Evolutionary conservation across 2,113 vertebrate species (phyloP), one percentile per base, ranked within the genome.

Genomic region (Antigone vipio): DNA sequence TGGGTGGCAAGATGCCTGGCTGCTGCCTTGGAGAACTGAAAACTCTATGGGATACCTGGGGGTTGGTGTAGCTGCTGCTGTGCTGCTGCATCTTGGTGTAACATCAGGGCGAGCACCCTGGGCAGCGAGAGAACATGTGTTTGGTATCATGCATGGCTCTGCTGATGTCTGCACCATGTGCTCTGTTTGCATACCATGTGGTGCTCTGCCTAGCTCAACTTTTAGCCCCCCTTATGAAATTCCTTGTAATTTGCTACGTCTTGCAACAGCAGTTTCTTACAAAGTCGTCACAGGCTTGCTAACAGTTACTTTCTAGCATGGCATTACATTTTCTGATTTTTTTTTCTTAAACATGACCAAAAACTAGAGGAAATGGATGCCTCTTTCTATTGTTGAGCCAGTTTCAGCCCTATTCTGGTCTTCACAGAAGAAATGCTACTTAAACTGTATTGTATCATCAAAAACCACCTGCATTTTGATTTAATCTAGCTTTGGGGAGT

Each of bases 31-130:
- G 34, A 8, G 27, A 68, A 29, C 42, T 26, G 49, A 24, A 50
- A 64, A 63, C 60, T 50, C 62, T 16, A 17, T 20, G 49, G 32
- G 53, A 5, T n/a, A 30, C 9, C n/a, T 42, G 47, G 21, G n/a
- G 21, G 29, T 40, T 38, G 9, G 26, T 1, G 12, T 14, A 35
- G 56, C 24, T 32, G 56, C 38, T 58, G 35, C 58, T 30, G n/a
- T 1, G 0, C 22, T 18, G 26, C 27, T 47, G 19, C 0, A 0
- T 67, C 23, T 6, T 44, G 64, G 27, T 38, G n/a, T 15, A 15
- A 32, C 20, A 16, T 22, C 16, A 22, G 11, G 72, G 32, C 1
- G 5, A 38, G 32, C n/a, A n/a, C 26, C 22, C 40, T 23, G 42
- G 55, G 42, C 73, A 67, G 26, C 50, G 15, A 7, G 55, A 38